Percentiles rank a stretch among this genome's conserved stretches.
phyloP scores from a whole-genome alignment of 2,888 invertebrate species.

The Lymantria monacha region DNA sequence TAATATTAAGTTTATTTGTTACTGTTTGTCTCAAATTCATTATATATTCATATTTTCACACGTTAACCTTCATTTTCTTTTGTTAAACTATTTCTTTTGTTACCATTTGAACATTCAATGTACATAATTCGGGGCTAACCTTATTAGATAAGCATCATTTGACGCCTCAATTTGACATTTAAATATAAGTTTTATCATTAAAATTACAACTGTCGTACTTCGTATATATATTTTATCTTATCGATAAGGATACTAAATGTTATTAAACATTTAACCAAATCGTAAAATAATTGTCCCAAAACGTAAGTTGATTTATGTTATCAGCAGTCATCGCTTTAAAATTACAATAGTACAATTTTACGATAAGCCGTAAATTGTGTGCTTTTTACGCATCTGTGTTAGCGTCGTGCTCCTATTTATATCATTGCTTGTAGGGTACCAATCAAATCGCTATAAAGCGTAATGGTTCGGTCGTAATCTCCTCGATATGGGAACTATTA shows the following conservation, averaged over 20 bases:
- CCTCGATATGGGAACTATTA: slow-evolving; percentile 74
- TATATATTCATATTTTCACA: slow-evolving; percentile 24
- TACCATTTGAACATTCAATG: slow-evolving; percentile 14
- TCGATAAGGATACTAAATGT: slow-evolving; percentile 22
- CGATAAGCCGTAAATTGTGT: slow-evolving; percentile 66
- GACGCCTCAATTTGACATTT: slow-evolving; percentile 6
- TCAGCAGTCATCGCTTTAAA: slow-evolving; percentile 59
- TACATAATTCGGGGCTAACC: slow-evolving; percentile 8
- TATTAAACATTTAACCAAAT: slow-evolving; percentile 25
- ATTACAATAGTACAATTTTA: slow-evolving; percentile 65
- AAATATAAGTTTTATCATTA: slow-evolving; percentile 12
- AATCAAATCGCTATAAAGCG: slow-evolving; percentile 75
- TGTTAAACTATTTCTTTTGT: slow-evolving; percentile 9
- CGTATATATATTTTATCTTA: slow-evolving; percentile 18
- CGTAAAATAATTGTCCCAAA: slow-evolving; percentile 36
- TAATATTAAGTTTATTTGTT: slow-evolving; percentile 7
- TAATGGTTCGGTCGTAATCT: slow-evolving; percentile 71
- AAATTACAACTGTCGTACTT: slow-evolving; percentile 7
- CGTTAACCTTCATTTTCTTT: slow-evolving; percentile 22
- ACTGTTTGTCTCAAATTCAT: slow-evolving; percentile 20
- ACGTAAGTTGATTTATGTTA: slow-evolving; percentile 53
- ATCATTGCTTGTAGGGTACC: slow-evolving; percentile 64
- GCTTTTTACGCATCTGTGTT: slow-evolving; percentile 55
- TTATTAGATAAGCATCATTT: slow-evolving; percentile 9
- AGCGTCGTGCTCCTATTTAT: slow-evolving; percentile 64